A percentile compares a stretch with the other conserved stretches of the same genome.
These are phyloP conservation scores for Myripristis jacobus DNA, from an alignment of 2,797 vertebrate species.

Conservation along the genomic window DNA sequence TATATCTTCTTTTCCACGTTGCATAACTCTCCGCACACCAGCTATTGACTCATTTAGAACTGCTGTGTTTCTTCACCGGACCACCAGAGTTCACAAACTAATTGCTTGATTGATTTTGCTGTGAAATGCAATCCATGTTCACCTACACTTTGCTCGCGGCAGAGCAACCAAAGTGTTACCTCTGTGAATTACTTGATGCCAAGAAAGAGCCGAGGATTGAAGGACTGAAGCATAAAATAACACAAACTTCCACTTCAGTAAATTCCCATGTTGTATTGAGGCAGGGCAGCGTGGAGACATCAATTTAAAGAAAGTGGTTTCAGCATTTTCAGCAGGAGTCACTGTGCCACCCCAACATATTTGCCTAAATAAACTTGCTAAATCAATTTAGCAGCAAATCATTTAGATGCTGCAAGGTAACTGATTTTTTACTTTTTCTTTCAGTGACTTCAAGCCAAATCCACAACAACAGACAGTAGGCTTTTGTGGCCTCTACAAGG, in stretches of 20 bases:
- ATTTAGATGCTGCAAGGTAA: too few relatives aligned
- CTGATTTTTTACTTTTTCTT: too few relatives aligned
- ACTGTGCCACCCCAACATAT: too few relatives aligned
- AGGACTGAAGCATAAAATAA: not conserved
- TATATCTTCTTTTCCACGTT: conserved; percentile 22
- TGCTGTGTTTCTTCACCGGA: conserved; percentile 5
- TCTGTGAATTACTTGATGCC: not conserved
- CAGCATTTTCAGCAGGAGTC: too few relatives aligned
- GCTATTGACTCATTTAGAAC: not conserved
- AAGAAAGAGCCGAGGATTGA: not conserved
- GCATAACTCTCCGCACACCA: conserved; percentile 26
- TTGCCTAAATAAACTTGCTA: too few relatives aligned
- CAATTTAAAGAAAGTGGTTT: too few relatives aligned
- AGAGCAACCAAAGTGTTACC: not conserved
- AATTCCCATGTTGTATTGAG: not conserved
- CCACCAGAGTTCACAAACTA: conserved; percentile 10
- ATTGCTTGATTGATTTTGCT: not conserved
- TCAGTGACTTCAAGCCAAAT: too few relatives aligned
- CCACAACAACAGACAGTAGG: too few relatives aligned
- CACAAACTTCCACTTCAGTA: not conserved
- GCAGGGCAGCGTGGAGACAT: too few relatives aligned
- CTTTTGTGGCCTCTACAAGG: too few relatives aligned
- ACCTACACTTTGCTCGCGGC: not conserved
- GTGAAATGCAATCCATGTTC: not conserved
- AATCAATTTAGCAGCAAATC: too few relatives aligned